Evolutionary conservation across 2,888 invertebrate species (phyloP), one percentile per base, ranked within the genome.

Genomic region (Alloplasta piceator): DNA sequence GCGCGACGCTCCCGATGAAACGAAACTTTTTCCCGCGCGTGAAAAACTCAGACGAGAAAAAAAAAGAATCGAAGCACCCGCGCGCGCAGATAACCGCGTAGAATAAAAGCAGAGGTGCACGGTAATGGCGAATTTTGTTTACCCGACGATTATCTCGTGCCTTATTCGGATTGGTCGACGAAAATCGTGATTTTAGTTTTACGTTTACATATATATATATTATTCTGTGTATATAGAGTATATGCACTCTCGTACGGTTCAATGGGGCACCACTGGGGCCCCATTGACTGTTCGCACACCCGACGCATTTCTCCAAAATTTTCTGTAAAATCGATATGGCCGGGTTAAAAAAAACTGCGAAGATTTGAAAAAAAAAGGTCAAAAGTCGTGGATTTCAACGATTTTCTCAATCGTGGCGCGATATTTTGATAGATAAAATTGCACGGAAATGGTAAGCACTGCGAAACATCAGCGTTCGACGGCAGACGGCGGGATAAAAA

Each of bases 281-380:
- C 61, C 52, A 41, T 10, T 67, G 16, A 61, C 50, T 61, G n/a
- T 68, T 70, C 64, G 46, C 43, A 39, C 10, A 48, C 52, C 66
- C 71, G 72, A 80, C 76, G 80, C 80, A 80, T 55, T 76, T 26
- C 3, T 80, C 76, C 80, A 80, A 61, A 61, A 43, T 41, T 14
- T 50, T 5, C 5, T 36, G 41, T 6, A 26, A 43, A 43, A 10
- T 16, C 14, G 43, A 26, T 10, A 46, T 26, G 26, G 26, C 26
- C 3, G 26, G 26, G 26, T 26, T 26, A 26, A 26, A 26, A 1
- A 26, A 26, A 26, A 26, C 3, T 26, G 26, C 3, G 26, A 26
- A 3, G 26, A 26, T 26, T 26, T 26, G 26, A 26, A 26, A 26
- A 26, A 26, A 26, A 26, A 26, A 26, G 26, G 26, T 26, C 26